Evolutionary conservation across 2,113 vertebrate genomes (phyloP).

Genomic region (Anhinga rufa): DNA sequence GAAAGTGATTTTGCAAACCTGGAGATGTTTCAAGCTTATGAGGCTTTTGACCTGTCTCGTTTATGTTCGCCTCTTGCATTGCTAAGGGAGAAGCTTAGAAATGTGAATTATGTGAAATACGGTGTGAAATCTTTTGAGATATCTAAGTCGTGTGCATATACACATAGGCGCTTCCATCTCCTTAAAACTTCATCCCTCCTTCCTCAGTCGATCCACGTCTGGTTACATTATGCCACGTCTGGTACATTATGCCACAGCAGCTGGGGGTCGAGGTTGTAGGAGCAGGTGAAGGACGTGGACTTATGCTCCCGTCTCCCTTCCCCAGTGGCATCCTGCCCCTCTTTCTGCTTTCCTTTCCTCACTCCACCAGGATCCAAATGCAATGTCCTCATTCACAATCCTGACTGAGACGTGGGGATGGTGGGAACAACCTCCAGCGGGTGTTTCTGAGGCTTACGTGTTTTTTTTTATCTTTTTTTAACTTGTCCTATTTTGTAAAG

Average conservation of each 20-base stretch:
- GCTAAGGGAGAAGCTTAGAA: background rate
- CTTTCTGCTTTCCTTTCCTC: background rate
- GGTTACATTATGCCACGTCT: background rate
- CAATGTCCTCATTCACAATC: background rate
- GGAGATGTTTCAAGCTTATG: background rate
- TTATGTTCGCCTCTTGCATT: background rate
- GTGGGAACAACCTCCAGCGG: background rate
- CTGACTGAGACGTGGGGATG: background rate
- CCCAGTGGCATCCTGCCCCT: background rate
- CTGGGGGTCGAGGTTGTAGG: background rate
- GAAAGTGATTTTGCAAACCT: background rate
- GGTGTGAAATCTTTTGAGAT: constrained; percentile 22
- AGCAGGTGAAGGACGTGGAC: background rate
- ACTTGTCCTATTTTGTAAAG: background rate
- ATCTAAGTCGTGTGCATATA: background rate
- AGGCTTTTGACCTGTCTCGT: constrained; percentile 25
- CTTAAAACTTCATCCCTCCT: background rate
- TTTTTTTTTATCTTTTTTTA: background rate
- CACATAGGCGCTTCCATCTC: background rate
- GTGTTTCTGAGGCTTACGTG: background rate
- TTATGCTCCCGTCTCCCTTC: background rate
- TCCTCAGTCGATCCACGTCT: rapidly evolving
- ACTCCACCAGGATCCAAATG: rapidly evolving
- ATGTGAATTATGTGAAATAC: background rate
- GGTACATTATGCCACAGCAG: background rate